Base-by-base conservation (phyloP, 2,797 vertebrate species). In the Bovichtus variegatus region DNA sequence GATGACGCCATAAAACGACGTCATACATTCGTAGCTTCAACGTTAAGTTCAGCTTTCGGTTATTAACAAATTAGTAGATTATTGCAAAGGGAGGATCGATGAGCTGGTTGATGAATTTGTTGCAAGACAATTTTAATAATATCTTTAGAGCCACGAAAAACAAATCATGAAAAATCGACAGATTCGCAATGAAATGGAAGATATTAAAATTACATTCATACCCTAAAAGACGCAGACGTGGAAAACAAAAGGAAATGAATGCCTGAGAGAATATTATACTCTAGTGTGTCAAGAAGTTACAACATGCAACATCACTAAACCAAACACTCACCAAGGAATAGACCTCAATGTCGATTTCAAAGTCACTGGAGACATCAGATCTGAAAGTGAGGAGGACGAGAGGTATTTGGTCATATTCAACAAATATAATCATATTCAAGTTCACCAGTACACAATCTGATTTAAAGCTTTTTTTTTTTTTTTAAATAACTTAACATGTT, bases 291-390 rank as follows among this genome's bases (percentile, higher is more conserved):
- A 40, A 41, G 11, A 7, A 2, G 19, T 54, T 34, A 34, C n/a
- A 58, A 4, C n/a, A n/a, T n/a, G n/a, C n/a, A n/a, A n/a, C n/a
- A n/a, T n/a, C n/a, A n/a, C n/a, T n/a, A 27, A 27, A 27, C 27
- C 27, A 27, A 27, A 34, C 31, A 88, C 97, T 92, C 95, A 99
- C 98, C 94, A 99, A 93, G 67, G 94, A 96, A 87, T 99, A 99
- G 18, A 99, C 96, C 85, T 99, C 96, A 81, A 99, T 70, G 58
- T 94, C 93, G 87, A 99, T 96, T 86, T 95, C 95, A 95, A 99
- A 99, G 92, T 97, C 94, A 92, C 94, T 98, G 79, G 95, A 96
- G 12, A 97, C 97, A 68, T 98, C 94, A 0, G 96, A 92, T 87
- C 98, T 99, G 85, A 49, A 92, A 68, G 54, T 15, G 12, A 61